Conservation (phyloP, 2,113 vertebrate species). For the Daubentonia madagascariensis region DNA sequence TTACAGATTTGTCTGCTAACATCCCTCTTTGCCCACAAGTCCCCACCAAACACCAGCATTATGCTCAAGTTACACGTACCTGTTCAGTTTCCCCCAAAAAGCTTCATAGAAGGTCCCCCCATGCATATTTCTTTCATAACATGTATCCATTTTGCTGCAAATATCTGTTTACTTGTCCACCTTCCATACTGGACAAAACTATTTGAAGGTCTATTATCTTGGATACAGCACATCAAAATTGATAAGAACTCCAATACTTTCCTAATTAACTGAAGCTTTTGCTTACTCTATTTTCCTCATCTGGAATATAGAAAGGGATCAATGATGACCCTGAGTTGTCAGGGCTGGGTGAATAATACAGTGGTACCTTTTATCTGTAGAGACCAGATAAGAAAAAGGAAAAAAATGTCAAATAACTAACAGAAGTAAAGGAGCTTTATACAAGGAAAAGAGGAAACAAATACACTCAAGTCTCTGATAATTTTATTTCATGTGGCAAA, state of each 20-base stretch:
- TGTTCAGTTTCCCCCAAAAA: not conserved
- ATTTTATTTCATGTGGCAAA: not conserved
- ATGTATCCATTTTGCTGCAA: not conserved
- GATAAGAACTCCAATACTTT: not conserved
- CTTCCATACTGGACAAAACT: not conserved
- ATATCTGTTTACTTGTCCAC: not conserved
- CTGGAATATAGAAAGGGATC: slow-evolving; percentile 25
- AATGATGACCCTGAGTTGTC: not conserved
- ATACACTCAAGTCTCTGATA: not conserved
- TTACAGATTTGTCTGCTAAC: not conserved
- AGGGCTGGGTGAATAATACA: not conserved
- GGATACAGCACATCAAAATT: not conserved
- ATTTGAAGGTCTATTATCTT: not conserved
- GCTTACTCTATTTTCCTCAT: slow-evolving; percentile 37
- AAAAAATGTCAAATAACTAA: not conserved
- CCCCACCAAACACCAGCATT: not conserved
- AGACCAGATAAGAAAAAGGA: not conserved
- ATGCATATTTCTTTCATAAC: not conserved
- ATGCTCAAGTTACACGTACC: not conserved
- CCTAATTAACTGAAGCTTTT: slow-evolving; percentile 29
- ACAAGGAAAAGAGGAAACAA: not conserved
- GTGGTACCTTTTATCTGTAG: not conserved
- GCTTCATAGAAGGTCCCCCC: not conserved
- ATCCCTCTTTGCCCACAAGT: not conserved
- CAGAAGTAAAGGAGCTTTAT: not conserved